These are phyloP conservation scores for Drosophila mayri DNA, from an alignment of 1,140 invertebrate species.

Conservation along the genomic window DNA sequence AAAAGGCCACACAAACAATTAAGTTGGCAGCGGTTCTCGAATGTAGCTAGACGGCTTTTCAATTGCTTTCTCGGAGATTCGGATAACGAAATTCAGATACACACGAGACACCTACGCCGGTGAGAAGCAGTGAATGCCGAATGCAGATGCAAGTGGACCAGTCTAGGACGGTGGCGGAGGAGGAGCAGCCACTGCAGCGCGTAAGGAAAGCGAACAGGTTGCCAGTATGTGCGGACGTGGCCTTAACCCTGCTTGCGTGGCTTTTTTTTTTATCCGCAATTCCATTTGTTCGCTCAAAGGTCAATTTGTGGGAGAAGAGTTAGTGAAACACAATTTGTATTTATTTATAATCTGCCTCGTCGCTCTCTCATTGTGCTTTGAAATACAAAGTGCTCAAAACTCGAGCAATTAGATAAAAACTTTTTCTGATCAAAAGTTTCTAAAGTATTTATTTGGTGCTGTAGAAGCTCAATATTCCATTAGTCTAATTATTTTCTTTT, in stretches of 20 bases:
- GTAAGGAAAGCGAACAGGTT: constrained; percentile 31
- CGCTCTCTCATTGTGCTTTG: neutral
- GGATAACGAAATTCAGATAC: constrained; percentile 20
- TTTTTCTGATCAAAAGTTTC: neutral
- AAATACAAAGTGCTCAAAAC: neutral
- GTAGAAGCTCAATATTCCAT: neutral
- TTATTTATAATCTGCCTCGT: neutral
- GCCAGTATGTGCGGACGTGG: constrained; percentile 45
- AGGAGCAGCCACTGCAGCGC: constrained; percentile 5
- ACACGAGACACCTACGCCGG: constrained; percentile 19
- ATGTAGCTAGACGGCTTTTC: constrained; percentile 44
- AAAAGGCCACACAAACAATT: constrained; percentile 23
- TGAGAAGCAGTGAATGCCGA: neutral
- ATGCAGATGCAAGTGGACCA: constrained; percentile 9
- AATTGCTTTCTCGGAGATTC: constrained; percentile 36
- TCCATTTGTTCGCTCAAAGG: constrained; percentile 7
- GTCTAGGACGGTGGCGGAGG: constrained; percentile 4
- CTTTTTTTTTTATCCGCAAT: neutral
- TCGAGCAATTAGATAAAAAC: neutral
- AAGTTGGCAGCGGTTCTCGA: constrained; percentile 36
- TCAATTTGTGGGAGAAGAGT: constrained; percentile 4
- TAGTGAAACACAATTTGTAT: neutral
- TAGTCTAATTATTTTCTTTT: neutral
- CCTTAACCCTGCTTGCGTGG: constrained; percentile 24
- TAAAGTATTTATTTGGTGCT: neutral